Evolutionary conservation across 2,113 vertebrate species (phyloP), one percentile per base, ranked within the genome.

Genomic region (Laterallus jamaicensis): DNA sequence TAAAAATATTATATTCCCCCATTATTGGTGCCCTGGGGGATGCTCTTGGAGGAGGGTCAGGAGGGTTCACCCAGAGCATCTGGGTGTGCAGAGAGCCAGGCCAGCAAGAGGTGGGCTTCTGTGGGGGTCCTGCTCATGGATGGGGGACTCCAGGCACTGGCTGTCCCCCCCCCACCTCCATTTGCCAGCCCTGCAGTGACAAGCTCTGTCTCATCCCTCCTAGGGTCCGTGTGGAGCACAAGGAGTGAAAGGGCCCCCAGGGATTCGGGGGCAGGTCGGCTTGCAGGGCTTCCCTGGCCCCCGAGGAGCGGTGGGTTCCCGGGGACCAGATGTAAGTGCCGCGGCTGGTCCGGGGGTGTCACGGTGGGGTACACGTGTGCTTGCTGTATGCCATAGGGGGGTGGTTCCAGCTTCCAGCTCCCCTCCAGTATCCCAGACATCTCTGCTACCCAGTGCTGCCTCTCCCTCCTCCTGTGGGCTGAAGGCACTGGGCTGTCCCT

Each of bases 211-310:
- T 42, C 37, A 3, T 52, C 94, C 66, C 88, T 70, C 84, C 89
- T 58, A 99, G 99, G 99, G 99, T 74, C 9, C 76, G n/a, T 77
- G n/a, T 6, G 99, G 99, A 70, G 88, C 96, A 39, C 75, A 37
- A 25, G 99, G 99, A 75, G 87, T 97, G 10, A 86, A 66, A 68
- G 98, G 99, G 25, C 95, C 94, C 11, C 97, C 98, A 16, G 99
- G 99, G 21, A 55, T 95, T 37, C 97, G 98, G 85, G 99, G 99
- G 40, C 96, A 98, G 55, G 44, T 63, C 0, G 99, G 99, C n/a
- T 91, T 97, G 68, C 97, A 76, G 56, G 99, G 99, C 40, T 99
- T 99, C 58, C 92, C 95, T 0, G 99, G 99, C 40, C 70, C 83
- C 62, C 98, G 96, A 31, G 99, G 99, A 74, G 98, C 91, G 0